Evolutionary conservation across 1,140 invertebrate species (phyloP).

Genomic region (Solenopsis fugax): DNA sequence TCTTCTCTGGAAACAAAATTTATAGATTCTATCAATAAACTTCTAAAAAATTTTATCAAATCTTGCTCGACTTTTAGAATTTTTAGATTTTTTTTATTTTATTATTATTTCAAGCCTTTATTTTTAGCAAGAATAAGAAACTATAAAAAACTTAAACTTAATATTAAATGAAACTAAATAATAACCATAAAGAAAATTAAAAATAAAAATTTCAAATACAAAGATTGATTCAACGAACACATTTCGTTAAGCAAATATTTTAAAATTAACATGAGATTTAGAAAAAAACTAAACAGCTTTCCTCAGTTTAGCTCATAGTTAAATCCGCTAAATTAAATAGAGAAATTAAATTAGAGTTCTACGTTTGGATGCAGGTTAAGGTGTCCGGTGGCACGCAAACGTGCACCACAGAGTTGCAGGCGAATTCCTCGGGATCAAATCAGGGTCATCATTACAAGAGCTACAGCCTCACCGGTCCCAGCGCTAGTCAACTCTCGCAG

Average conservation of each 20-base stretch:
- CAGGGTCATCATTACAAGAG: slow-evolving; percentile 89
- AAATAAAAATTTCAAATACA: neutral
- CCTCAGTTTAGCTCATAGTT: neutral
- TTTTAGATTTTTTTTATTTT: neutral
- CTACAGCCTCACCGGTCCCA: slow-evolving; percentile 93
- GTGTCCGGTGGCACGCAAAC: slow-evolving; percentile 96
- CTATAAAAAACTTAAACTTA: too few relatives aligned
- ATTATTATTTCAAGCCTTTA: neutral
- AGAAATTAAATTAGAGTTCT: slow-evolving; percentile 4
- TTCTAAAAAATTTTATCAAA: neutral
- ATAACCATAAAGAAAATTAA: neutral
- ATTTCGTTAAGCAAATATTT: neutral
- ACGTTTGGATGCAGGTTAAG: slow-evolving; percentile 87
- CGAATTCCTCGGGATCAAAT: slow-evolving; percentile 80
- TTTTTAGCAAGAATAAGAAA: neutral
- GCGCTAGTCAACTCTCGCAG: slow-evolving; percentile 94
- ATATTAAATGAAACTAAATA: neutral
- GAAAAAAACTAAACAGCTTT: neutral
- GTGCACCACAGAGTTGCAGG: slow-evolving; percentile 91
- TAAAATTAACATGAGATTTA: neutral
- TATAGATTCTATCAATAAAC: too few relatives aligned
- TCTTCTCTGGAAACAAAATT: too few relatives aligned
- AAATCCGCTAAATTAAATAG: neutral
- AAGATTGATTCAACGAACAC: neutral
- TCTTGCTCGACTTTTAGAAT: neutral